Percentiles rank a stretch among this genome's conserved stretches.
phyloP scores from a whole-genome alignment of 2,113 vertebrate species.

The Protobothrops flavoviridis region DNA sequence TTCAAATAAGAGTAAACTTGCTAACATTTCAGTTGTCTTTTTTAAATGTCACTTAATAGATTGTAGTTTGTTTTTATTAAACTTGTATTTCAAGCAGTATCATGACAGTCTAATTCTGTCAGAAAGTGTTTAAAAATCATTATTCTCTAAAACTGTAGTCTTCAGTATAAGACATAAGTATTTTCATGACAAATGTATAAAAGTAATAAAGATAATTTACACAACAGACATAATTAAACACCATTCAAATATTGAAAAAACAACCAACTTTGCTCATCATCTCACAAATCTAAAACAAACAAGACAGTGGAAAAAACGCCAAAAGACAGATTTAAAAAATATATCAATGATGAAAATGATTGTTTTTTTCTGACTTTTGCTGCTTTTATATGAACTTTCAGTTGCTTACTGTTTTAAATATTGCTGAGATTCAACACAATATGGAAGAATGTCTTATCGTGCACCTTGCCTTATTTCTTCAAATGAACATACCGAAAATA shows the following conservation, averaged over 20 bases:
- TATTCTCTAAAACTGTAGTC: not conserved
- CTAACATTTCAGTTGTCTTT: not conserved
- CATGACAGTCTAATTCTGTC: not conserved
- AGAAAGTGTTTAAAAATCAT: not conserved
- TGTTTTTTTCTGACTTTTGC: not conserved
- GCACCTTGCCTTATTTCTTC: not conserved
- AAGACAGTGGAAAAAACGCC: not conserved
- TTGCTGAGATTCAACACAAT: not conserved
- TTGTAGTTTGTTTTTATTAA: not conserved
- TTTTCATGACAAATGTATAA: not conserved
- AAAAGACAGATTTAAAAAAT: not conserved
- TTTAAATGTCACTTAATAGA: not conserved
- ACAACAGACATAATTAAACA: not conserved
- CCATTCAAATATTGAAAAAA: not conserved
- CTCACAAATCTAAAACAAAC: not conserved
- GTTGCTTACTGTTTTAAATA: not conserved
- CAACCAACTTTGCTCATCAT: not conserved
- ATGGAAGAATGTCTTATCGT: not conserved
- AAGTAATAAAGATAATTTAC: not conserved
- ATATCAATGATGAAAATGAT: not conserved
- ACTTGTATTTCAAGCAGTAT: not conserved
- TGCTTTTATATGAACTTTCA: not conserved
- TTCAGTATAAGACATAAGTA: not conserved
- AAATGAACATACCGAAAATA: not conserved
- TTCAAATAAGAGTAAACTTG: not conserved